Percentiles rank a stretch among this genome's conserved stretches.
phyloP scores from a whole-genome alignment of 2,797 vertebrate species.

The Silurus aristotelis region DNA sequence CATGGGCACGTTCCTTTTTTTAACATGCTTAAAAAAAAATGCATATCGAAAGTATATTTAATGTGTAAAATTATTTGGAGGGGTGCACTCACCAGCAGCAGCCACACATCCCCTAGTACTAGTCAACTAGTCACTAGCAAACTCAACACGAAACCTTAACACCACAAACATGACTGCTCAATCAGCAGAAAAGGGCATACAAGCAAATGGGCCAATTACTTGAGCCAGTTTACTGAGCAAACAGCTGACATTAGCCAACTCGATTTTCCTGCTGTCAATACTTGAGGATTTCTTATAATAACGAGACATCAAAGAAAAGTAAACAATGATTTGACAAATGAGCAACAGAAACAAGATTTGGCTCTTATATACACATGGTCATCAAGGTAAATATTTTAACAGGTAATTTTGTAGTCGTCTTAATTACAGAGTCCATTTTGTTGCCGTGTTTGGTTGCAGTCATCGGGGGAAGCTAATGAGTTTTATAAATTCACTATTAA shows the following conservation, averaged over 20 bases:
- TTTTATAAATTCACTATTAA: too few relatives aligned
- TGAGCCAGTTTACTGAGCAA: background rate
- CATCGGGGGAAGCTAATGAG: background rate
- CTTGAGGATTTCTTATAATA: conserved; percentile 1
- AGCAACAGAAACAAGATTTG: conserved; percentile 18
- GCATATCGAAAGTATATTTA: background rate
- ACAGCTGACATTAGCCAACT: background rate
- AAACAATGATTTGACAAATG: background rate
- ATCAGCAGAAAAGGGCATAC: conserved; percentile 64
- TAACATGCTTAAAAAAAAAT: conserved; percentile 22
- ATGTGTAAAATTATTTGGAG: background rate
- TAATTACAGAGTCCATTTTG: background rate
- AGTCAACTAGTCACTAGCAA: too few relatives aligned
- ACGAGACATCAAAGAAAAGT: background rate
- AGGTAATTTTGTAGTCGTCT: background rate
- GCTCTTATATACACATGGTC: background rate
- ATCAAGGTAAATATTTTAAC: background rate
- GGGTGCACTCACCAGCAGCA: background rate
- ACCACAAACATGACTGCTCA: conserved; percentile 48
- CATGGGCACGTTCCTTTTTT: background rate
- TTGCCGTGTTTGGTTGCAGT: background rate
- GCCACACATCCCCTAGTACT: too few relatives aligned
- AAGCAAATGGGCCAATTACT: conserved; percentile 60
- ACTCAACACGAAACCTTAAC: conserved; percentile 20
- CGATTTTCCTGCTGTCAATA: conserved; percentile 18